A percentile compares a stretch with the other conserved stretches of the same genome.
Evolutionary conservation across 2,797 vertebrate species (phyloP).

Genomic region (Gallinago nigripennis): DNA sequence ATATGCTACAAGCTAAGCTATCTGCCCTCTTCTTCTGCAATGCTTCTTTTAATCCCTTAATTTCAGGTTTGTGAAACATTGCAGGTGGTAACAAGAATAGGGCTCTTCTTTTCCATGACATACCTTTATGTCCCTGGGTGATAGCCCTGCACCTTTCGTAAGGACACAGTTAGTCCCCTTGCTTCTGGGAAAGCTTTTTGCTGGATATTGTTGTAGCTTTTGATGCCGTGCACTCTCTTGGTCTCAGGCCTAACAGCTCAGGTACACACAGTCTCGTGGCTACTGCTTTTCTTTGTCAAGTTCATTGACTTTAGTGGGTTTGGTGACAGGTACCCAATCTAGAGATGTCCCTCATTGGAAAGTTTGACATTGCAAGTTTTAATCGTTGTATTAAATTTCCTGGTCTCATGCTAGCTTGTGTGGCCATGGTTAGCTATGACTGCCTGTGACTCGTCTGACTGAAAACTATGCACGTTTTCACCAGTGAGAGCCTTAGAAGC

Average conservation of each 20-base stretch:
- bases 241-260: not conserved
- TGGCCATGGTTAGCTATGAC: not conserved
- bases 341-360: not conserved
- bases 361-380: not conserved
- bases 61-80: not conserved
- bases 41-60: not conserved
- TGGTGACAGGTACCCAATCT: not conserved
- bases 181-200: not conserved
- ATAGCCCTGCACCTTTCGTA: not conserved
- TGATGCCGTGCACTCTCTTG: not conserved
- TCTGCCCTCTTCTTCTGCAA: not conserved
- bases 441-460: too few species aligned
- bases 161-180: not conserved
- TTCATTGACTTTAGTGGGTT: not conserved
- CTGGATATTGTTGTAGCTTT: not conserved
- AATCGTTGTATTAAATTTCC: not conserved
- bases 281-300: not conserved
- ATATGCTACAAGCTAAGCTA: not conserved
- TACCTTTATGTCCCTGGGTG: not conserved
- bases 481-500: not conserved
- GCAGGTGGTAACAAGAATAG: not conserved
- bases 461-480: not conserved
- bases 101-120: not conserved
- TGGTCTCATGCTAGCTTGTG: rapidly evolving
- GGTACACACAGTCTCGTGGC: not conserved